Evolutionary conservation across 2,888 invertebrate species (phyloP), one percentile per base, ranked within the genome.

Genomic region (Heliconius ismenius): DNA sequence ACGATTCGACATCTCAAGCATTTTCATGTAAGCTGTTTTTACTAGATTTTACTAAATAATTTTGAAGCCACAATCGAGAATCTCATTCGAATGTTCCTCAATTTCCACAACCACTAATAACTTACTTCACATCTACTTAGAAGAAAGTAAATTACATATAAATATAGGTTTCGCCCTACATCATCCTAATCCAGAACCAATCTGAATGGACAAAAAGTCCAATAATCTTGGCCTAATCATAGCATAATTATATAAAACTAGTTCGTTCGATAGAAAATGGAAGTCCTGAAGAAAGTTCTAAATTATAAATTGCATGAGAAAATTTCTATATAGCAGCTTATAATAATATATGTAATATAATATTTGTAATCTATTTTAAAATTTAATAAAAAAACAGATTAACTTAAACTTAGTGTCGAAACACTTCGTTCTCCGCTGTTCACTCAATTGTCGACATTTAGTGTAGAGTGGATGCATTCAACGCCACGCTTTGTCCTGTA

Each of bases 211-310:
- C 79, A 77, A 77, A 77, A 74, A 77, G 77, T 32, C 32, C 54
- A 65, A 75, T 75, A 63, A 62, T 79, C 78, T 68, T 62, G 60
- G 28, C 36, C 65, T 76, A 79, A 79, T 74, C 70, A 79, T 26
- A 65, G 68, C 73, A 68, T 73, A 75, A 79, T 79, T 79, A 78
- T 63, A 64, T 65, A 76, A 77, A 79, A 78, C 74, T 79, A 43
- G 79, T 60, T 32, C 79, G 62, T 49, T 69, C 49, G 49, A 70
- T 75, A 74, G 24, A 77, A 65, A 62, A 64, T 74, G 73, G 64
- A 39, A 49, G 68, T 69, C 36, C 65, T 69, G 70, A 64, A 39
- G 64, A 69, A 65, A n/a, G 54, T 54, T 76, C 26, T 24, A 15
- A 70, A 76, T 70, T 64, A 76, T 76, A 49, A 43, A 26, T 62